Conservation (phyloP, 2,113 vertebrate genomes). For the Hystrix brachyura region DNA sequence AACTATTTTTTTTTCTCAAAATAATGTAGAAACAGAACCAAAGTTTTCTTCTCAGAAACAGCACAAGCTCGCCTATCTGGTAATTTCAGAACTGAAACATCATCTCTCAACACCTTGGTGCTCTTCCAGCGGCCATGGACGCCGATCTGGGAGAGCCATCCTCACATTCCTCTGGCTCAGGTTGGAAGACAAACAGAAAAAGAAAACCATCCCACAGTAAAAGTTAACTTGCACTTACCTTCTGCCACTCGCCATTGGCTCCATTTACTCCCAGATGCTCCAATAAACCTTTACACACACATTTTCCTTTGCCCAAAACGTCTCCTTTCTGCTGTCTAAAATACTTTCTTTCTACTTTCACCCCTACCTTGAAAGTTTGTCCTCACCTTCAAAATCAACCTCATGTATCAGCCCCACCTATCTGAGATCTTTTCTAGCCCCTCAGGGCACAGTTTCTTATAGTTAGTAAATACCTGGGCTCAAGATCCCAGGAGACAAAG, state of each 20-base stretch:
- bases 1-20: slow-evolving; percentile 30
- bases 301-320: slow-evolving; percentile 17
- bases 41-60: not conserved
- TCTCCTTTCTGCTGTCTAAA: not conserved
- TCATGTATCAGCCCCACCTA: not conserved
- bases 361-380: not conserved
- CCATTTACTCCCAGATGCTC: not conserved
- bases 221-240: not conserved
- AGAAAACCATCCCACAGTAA: not conserved
- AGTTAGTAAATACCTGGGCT: not conserved
- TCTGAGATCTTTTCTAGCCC: not conserved
- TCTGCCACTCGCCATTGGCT: not conserved
- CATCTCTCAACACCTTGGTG: not conserved
- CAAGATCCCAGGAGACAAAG: not conserved
- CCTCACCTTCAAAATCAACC: not conserved
- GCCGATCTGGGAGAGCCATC: not conserved
- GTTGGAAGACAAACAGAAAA: not conserved
- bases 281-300: not conserved
- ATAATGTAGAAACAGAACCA: not conserved
- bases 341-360: not conserved
- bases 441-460: not conserved
- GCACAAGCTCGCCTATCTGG: not conserved
- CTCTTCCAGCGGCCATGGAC: not conserved
- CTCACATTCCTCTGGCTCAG: not conserved
- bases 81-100: not conserved